Base-by-base conservation (phyloP, 1,140 invertebrate genomes). In the Panagrolaimus sp. region DNA sequence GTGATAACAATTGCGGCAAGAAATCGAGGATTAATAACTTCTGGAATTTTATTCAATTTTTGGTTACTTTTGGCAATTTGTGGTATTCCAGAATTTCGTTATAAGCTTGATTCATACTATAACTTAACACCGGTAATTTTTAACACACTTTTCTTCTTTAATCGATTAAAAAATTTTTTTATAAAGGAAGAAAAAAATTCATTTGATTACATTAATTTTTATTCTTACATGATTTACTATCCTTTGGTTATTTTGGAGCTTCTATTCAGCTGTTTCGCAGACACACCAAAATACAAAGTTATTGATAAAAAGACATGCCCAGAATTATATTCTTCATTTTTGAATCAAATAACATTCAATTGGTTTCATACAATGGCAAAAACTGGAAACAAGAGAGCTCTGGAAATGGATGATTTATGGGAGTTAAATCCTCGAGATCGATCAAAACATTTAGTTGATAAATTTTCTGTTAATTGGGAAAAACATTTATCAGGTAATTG, bases 381-480 rank as follows among this genome's bases (percentile, higher is more conserved):
- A n/a, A 66, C 69, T n/a, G 79, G 76, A 45, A 66, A 79, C 65
- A 68, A 70, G 45, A 61, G 73, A 48, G 90, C 91, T 13, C 84
- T 98, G 38, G 90, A 90, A 74, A 87, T 88, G 53, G 85, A 87
- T 44, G 91, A 97, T 84, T 83, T 97, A 0, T 98, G 93, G 93
- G 88, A 90, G 45, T 87, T 98, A 80, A 92, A 92, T 77, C 88
- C 89, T 3, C 88, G 89, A 74, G 92, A 97, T 82, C 88, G 88
- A 47, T 90, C 92, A 20, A 85, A 84, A 46, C 88, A 89, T 84
- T 88, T 96, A 4, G 88, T 92, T 61, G 90, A 90, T 9, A 85
- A 86, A 61, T 96, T 95, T 83, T 90, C 94, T 70, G 90, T 91
- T 85, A 87, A 91, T 83, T 95, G 91, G 91, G 86, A 89, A 57